Evolutionary conservation across 2,797 vertebrate genomes (phyloP).

Genomic region (Clarias fuscus): DNA sequence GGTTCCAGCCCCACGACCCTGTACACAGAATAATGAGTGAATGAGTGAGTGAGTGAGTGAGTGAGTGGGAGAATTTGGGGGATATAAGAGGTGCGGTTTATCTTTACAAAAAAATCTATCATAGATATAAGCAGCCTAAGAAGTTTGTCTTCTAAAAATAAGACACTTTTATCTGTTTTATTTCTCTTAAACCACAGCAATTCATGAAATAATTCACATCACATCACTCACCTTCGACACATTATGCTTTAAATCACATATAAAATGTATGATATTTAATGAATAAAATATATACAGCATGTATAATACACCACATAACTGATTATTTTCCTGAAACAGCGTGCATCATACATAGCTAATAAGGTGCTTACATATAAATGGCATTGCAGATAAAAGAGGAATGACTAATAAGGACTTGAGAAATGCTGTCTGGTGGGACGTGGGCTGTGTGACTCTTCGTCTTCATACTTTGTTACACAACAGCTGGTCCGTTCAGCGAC

Average conservation of each 20-base stretch:
- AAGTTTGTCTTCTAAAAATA: background rate
- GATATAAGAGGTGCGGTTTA: background rate
- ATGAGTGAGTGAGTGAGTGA: too few species aligned
- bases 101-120: background rate
- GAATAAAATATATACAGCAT: too few species aligned
- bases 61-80: too few species aligned
- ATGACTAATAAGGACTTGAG: background rate
- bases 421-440: constrained; percentile 35
- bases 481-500: constrained; percentile 57
- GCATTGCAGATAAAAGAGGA: background rate
- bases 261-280: too few species aligned
- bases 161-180: background rate
- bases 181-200: background rate
- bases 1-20: too few species aligned
- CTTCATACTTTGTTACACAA: constrained; percentile 59
- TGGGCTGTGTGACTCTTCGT: constrained; percentile 56
- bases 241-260: too few species aligned
- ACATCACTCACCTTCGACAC: too few species aligned
- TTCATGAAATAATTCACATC: too few species aligned
- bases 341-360: background rate
- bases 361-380: background rate
- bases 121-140: background rate
- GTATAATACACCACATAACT: background rate
- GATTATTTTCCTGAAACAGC: background rate
- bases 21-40: too few species aligned